Evolutionary conservation across 2,888 invertebrate genomes (phyloP).

Genomic region (Melanchra persicariae): DNA sequence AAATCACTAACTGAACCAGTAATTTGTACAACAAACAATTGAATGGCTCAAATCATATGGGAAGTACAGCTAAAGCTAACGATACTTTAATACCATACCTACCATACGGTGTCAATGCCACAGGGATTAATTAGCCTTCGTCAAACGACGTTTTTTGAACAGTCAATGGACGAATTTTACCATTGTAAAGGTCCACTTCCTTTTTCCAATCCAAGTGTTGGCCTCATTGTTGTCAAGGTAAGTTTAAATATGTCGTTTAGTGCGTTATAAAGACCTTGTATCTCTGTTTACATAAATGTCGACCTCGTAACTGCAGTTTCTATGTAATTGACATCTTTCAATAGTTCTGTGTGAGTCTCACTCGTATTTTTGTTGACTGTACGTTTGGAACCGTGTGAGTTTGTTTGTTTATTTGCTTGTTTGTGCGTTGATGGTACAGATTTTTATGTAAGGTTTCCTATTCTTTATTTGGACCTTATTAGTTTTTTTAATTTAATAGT

Average conservation of each 20-base stretch:
- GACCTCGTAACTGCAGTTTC: slow-evolving; percentile 77
- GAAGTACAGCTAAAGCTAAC: slow-evolving; percentile 49
- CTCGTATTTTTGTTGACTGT: background rate
- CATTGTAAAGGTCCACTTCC: slow-evolving; percentile 82
- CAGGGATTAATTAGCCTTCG: slow-evolving; percentile 64
- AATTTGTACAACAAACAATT: slow-evolving; percentile 42
- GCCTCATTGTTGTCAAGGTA: slow-evolving; percentile 84
- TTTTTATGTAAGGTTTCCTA: background rate
- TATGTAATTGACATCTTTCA: slow-evolving; percentile 72
- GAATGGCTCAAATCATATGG: slow-evolving; percentile 45
- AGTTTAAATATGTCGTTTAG: slow-evolving; percentile 79
- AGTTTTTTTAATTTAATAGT: no score
- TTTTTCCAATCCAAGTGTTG: slow-evolving; percentile 74
- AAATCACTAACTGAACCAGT: slow-evolving; percentile 27
- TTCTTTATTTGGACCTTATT: no score
- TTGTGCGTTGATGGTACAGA: background rate
- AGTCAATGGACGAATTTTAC: slow-evolving; percentile 77
- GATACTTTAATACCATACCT: slow-evolving; percentile 57
- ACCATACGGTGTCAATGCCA: slow-evolving; percentile 57
- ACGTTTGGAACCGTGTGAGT: background rate
- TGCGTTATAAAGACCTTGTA: slow-evolving; percentile 82
- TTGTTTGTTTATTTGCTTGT: background rate
- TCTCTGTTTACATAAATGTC: slow-evolving; percentile 82
- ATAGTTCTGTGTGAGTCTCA: slow-evolving; percentile 45
- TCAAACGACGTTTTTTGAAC: slow-evolving; percentile 70